phyloP scores from a whole-genome alignment of 2,888 invertebrate genomes.

The Lepidocyrtoides sp. region DNA sequence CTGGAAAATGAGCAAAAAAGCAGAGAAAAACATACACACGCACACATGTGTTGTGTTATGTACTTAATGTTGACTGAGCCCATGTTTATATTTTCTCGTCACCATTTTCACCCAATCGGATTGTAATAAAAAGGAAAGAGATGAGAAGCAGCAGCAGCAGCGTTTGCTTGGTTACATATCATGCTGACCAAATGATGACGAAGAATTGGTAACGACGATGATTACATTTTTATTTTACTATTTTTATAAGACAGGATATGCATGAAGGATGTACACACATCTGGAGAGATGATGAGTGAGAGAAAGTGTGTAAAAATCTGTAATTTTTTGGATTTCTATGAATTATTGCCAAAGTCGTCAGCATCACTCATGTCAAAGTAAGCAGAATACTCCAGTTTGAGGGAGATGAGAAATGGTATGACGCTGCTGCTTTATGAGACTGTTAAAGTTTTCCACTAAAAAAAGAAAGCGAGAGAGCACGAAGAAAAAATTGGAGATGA shows the following conservation, averaged over 20 bases:
- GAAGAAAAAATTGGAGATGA: slow-evolving; percentile 13
- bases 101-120: slow-evolving; percentile 45
- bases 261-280: slow-evolving; percentile 13
- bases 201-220: neutral
- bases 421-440: slow-evolving; percentile 59
- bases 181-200: slow-evolving; percentile 27
- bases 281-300: slow-evolving; percentile 4
- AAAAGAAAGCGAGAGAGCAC: neutral
- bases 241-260: neutral
- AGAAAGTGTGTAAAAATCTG: slow-evolving; percentile 3
- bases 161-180: neutral
- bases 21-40: neutral
- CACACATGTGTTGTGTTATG: neutral
- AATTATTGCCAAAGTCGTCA: slow-evolving; percentile 75
- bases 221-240: neutral
- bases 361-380: slow-evolving; percentile 66
- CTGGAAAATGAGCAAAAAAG: slow-evolving; percentile 20
- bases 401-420: slow-evolving; percentile 43
- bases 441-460: slow-evolving; percentile 44
- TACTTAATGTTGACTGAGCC: neutral
- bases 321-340: slow-evolving; percentile 43
- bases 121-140: slow-evolving; percentile 37
- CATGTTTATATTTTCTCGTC: slow-evolving; percentile 30
- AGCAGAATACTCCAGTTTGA: slow-evolving; percentile 14
- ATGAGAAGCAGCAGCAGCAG: slow-evolving; percentile 4